These are phyloP conservation scores for Alsophila aescularia DNA, from an alignment of 2,888 invertebrate genomes.

Conservation along the genomic window DNA sequence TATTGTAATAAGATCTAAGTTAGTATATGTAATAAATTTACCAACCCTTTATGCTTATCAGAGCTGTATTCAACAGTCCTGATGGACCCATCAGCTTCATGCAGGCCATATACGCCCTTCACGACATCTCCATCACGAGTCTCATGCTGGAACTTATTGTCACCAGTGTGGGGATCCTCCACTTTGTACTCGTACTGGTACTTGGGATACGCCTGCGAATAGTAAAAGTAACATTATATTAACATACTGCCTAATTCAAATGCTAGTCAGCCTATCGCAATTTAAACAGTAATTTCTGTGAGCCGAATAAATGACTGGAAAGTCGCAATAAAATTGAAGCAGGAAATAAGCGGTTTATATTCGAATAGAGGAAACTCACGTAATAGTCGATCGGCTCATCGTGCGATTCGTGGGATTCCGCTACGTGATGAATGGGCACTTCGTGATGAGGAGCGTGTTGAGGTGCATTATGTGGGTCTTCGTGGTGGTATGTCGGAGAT, in stretches of 20 bases:
- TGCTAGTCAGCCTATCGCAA: constrained; percentile 43
- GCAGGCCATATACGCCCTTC: constrained; percentile 86
- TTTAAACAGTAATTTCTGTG: constrained; percentile 54
- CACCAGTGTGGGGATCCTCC: constrained; percentile 86
- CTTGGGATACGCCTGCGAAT: constrained; percentile 80
- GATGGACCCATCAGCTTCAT: constrained; percentile 85
- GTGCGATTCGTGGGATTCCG: constrained; percentile 52
- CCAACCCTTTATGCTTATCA: constrained; percentile 84
- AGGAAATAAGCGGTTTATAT: constrained; percentile 47
- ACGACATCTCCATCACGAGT: constrained; percentile 86
- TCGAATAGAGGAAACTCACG: constrained; percentile 66
- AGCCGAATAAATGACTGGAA: constrained; percentile 68
- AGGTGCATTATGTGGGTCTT: constrained; percentile 17
- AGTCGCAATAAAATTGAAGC: constrained; percentile 58
- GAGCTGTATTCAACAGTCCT: constrained; percentile 86
- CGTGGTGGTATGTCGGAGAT: constrained; percentile 26
- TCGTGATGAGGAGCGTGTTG: constrained; percentile 29
- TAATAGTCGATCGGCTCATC: constrained; percentile 78
- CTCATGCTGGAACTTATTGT: constrained; percentile 86
- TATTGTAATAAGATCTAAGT: too few species aligned
- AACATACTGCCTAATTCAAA: constrained; percentile 47
- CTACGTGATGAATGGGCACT: constrained; percentile 37
- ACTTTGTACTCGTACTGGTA: constrained; percentile 86
- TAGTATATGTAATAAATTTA: background rate
- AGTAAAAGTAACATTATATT: constrained; percentile 45